Conservation (phyloP, 2,888 invertebrate species). For the Megastigmus dorsalis region DNA sequence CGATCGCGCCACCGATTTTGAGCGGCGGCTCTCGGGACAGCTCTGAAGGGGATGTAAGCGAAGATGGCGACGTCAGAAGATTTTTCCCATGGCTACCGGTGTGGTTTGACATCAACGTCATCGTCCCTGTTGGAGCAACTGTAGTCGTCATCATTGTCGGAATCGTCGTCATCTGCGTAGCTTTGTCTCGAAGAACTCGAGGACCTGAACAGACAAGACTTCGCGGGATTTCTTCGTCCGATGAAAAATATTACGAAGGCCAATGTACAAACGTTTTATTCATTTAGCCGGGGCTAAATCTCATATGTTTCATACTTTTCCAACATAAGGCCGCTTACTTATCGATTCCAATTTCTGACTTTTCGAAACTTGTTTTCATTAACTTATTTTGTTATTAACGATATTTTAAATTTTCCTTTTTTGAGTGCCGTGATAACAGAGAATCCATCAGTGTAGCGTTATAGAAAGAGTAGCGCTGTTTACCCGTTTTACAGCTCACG, state of each 20-base stretch:
- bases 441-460: too few relatives aligned
- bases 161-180: conserved; percentile 92
- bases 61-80: conserved; percentile 74
- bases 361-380: too few relatives aligned
- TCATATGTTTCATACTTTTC: too few relatives aligned
- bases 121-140: conserved; percentile 92
- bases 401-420: too few relatives aligned
- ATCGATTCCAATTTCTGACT: too few relatives aligned
- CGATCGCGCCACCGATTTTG: conserved; percentile 85
- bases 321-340: too few relatives aligned
- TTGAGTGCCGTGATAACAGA: too few relatives aligned
- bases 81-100: conserved; percentile 87
- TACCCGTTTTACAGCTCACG: too few relatives aligned
- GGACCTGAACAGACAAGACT: conserved; percentile 83
- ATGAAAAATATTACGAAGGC: conserved; percentile 75
- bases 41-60: conserved; percentile 78
- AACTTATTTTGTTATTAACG: too few relatives aligned
- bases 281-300: too few relatives aligned
- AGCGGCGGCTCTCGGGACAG: conserved; percentile 74
- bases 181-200: conserved; percentile 84
- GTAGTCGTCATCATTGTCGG: conserved; percentile 93
- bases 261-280: conserved; percentile 67
- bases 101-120: conserved; percentile 92
- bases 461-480: too few relatives aligned
- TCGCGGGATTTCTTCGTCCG: conserved; percentile 79